phyloP scores from a whole-genome alignment of 2,888 invertebrate genomes.

The Lithodes maja region DNA sequence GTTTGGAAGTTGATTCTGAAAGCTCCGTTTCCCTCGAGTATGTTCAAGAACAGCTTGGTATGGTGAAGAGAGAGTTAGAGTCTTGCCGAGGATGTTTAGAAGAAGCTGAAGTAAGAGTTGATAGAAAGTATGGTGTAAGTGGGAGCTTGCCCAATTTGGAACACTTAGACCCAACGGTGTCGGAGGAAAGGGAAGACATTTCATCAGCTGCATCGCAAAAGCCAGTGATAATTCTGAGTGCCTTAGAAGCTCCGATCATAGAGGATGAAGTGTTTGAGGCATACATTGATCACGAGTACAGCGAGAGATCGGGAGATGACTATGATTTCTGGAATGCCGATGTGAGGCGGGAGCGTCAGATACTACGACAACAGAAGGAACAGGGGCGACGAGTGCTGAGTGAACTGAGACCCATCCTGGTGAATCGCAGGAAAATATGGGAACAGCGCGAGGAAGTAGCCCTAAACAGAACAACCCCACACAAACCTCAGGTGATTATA shows the following conservation, averaged over 20 bases:
- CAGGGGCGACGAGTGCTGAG: constrained; percentile 49
- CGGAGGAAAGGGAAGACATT: background rate
- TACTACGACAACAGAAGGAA: constrained; percentile 45
- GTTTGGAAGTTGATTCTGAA: background rate
- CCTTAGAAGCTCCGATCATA: constrained; percentile 28
- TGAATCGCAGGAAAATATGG: constrained; percentile 47
- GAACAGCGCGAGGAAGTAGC: constrained; percentile 48
- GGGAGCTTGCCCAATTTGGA: background rate
- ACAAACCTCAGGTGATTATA: constrained; percentile 13
- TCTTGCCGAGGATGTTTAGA: constrained; percentile 47
- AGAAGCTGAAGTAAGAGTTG: constrained; percentile 45
- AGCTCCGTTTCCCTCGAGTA: background rate
- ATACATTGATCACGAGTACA: constrained; percentile 27
- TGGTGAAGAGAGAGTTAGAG: constrained; percentile 33
- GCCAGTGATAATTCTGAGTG: background rate
- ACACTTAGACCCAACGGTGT: background rate
- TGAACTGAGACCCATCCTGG: constrained; percentile 48
- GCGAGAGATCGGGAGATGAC: background rate
- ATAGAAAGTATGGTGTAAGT: constrained; percentile 35
- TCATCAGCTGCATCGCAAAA: background rate
- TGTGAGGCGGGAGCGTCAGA: constrained; percentile 15
- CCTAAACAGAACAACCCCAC: constrained; percentile 16
- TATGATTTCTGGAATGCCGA: constrained; percentile 40
- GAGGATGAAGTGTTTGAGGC: constrained; percentile 62
- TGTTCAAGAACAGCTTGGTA: constrained; percentile 26